phyloP scores from a whole-genome alignment of 2,888 invertebrate species.

The Tenthredo livida region DNA sequence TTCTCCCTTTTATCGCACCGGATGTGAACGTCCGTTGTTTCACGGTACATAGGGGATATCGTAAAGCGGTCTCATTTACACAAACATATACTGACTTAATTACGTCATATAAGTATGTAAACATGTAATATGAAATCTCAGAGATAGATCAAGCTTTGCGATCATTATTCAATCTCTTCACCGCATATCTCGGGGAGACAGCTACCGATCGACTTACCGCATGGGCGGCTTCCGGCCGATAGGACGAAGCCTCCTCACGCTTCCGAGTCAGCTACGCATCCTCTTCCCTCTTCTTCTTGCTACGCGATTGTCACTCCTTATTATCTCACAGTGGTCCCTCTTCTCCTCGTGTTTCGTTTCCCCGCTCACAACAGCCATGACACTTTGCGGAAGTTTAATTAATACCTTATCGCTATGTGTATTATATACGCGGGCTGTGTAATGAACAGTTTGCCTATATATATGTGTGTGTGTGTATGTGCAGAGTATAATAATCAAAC shows the following conservation, averaged over 20 bases:
- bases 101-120: background rate
- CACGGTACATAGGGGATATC: too few relatives aligned
- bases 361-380: conserved; percentile 35
- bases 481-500: background rate
- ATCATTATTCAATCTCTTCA: too few relatives aligned
- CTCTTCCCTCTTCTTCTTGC: conserved; percentile 31
- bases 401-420: conserved; percentile 51
- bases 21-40: background rate
- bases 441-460: conserved; percentile 46
- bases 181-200: background rate
- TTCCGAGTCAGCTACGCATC: conserved; percentile 46
- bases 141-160: background rate
- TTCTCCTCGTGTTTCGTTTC: background rate
- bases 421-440: conserved; percentile 40
- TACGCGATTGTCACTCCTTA: background rate
- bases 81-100: background rate
- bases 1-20: background rate
- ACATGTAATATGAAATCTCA: background rate
- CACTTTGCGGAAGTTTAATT: conserved; percentile 41
- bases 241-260: conserved; percentile 25
- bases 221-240: conserved; percentile 47
- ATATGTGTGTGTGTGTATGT: background rate
- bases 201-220: conserved; percentile 41
- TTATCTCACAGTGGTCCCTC: background rate
- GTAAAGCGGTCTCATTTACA: too few relatives aligned